phyloP scores from a whole-genome alignment of 2,113 vertebrate species.

The Furnarius figulus region DNA sequence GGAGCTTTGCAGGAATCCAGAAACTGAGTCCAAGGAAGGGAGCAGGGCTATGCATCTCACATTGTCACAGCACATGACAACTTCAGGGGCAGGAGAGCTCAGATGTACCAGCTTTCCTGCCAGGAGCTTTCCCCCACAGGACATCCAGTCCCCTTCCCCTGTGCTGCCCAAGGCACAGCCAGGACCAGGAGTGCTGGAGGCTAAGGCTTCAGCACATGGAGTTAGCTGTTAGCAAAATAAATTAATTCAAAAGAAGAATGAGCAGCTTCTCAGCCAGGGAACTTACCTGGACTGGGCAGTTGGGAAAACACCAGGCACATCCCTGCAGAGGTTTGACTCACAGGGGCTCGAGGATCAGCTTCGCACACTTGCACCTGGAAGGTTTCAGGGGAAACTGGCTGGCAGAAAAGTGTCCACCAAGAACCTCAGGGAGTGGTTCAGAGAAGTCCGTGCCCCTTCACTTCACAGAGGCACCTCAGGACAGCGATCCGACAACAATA shows the following conservation, averaged over 20 bases:
- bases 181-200: too few relatives aligned
- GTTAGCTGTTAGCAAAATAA: not conserved
- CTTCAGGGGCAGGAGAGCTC: not conserved
- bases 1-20: not conserved
- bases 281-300: fast-evolving
- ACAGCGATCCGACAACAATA: not conserved
- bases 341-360: not conserved
- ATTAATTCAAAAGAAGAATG: not conserved
- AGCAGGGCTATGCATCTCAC: not conserved
- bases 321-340: not conserved
- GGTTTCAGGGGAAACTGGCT: not conserved
- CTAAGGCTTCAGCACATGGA: not conserved
- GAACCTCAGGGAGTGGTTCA: fast-evolving
- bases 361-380: not conserved
- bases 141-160: not conserved
- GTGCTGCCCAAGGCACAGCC: fast-evolving
- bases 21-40: not conserved
- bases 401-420: not conserved
- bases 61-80: not conserved
- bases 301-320: not conserved
- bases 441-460: not conserved
- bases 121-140: not conserved
- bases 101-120: not conserved
- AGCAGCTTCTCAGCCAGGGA: not conserved
- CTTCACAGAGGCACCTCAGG: not conserved